These are phyloP conservation scores for Kuschelorhynchus macadamiae DNA, from an alignment of 2,888 invertebrate genomes.

Conservation along the genomic window DNA sequence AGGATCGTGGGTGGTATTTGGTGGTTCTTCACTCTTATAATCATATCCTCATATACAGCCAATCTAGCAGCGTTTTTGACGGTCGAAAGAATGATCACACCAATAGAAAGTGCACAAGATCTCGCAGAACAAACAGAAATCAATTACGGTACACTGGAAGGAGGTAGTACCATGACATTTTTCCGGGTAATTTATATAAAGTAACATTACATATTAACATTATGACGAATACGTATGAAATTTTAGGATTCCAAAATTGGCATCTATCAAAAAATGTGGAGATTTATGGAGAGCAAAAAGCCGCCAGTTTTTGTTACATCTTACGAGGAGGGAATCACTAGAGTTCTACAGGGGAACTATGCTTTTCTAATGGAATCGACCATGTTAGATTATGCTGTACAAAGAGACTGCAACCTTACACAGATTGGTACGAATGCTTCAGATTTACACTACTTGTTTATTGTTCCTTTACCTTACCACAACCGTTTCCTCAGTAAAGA, in stretches of 20 bases:
- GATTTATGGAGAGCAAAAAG: conserved; percentile 87
- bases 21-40: conserved; percentile 99
- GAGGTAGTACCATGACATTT: conserved; percentile 98
- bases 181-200: conserved; percentile 76
- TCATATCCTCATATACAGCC: conserved; percentile 98
- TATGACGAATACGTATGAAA: not conserved
- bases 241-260: conserved; percentile 83
- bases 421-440: conserved; percentile 96
- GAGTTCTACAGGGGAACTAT: conserved; percentile 91
- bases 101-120: conserved; percentile 96
- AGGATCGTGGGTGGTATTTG: conserved; percentile 97
- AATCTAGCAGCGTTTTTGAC: conserved; percentile 98
- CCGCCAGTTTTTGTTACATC: conserved; percentile 89
- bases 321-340: conserved; percentile 91
- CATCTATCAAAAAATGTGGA: conserved; percentile 93
- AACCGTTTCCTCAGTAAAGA: too few species aligned
- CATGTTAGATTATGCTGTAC: conserved; percentile 96
- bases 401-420: conserved; percentile 96
- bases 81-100: conserved; percentile 95
- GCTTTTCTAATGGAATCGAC: conserved; percentile 99
- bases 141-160: conserved; percentile 92
- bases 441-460: too few species aligned
- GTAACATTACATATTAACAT: too few species aligned
- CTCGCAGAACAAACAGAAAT: conserved; percentile 94
- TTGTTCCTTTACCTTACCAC: too few species aligned